A percentile compares a stretch with the other conserved stretches of the same genome.
phyloP scores from a whole-genome alignment of 1,140 invertebrate species.

The Atta texana region DNA sequence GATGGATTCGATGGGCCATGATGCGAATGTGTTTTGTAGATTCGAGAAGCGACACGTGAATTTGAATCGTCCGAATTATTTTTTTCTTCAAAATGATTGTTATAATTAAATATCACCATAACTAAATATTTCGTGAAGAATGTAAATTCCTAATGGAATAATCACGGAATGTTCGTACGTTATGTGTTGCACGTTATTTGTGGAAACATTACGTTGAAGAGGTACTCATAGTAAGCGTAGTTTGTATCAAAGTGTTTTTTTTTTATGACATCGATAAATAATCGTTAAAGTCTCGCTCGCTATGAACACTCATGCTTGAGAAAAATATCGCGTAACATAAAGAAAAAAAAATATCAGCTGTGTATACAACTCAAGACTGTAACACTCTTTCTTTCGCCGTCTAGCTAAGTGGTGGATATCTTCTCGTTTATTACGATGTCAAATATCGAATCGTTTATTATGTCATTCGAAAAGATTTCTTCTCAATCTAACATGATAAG shows the following conservation, averaged over 20 bases:
- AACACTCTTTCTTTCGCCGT: conserved; percentile 27
- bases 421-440: background rate
- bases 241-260: background rate
- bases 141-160: background rate
- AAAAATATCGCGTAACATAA: background rate
- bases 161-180: background rate
- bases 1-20: conserved; percentile 41
- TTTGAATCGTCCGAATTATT: background rate
- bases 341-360: conserved; percentile 24
- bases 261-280: conserved; percentile 10
- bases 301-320: conserved; percentile 5
- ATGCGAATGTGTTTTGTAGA: conserved; percentile 17
- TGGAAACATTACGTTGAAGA: background rate
- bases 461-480: background rate
- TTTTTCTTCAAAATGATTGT: background rate
- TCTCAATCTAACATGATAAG: conserved; percentile 26
- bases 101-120: background rate
- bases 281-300: conserved; percentile 12
- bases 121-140: background rate
- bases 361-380: background rate
- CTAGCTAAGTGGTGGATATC: background rate
- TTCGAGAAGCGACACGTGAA: background rate
- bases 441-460: background rate
- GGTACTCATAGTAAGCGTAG: no score
- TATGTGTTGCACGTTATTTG: background rate